Evolutionary conservation across 2,888 invertebrate genomes (phyloP), one percentile per base, ranked within the genome.

Genomic region (Ichneumoninae sp.): DNA sequence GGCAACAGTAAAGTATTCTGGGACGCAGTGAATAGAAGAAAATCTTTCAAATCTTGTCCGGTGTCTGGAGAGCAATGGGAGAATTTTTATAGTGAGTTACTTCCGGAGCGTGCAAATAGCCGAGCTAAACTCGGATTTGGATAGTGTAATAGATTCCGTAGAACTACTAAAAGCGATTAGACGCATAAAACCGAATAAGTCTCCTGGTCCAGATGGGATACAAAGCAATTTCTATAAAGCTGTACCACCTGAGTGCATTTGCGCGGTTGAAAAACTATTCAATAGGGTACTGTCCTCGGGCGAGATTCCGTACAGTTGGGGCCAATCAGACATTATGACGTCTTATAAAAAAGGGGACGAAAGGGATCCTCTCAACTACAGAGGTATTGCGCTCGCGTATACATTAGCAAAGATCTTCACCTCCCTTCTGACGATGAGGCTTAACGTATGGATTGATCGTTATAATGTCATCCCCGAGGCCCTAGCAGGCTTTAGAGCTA

Each of bases 361-460:
- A 19, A 6, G 22, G 0, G 86, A 90, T 57, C 90, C 89, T 0
- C 75, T 82, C 0, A 91, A 89, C 57, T 90, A 90, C 68, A 66
- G 88, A 52, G 90, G 89, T 13, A 90, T 90, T 13, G 85, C 90
- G 0, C 69, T 91, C 1, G 82, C 88, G 10, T 90, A 91, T 71
- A 79, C 87, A 0, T 86, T 89, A 69, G 83, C 88, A 19, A 91
- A 91, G 69, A 86, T 90, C 5, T 80, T 87, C 47, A 89, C 89
- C 0, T 40, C 79, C 0, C 50, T 89, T 0, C 3, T 90, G 19
- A 80, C 87, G 4, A 60, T 66, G 6, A 57, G 90, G 26, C 65
- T 89, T 2, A 57, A 54, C 1, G 16, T 1, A 0, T 89, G 88
- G 87, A 47, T 52, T 13, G 83, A 52, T 0, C 50, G 16, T 50